Conservation (phyloP, 1,140 invertebrate genomes). For the Heterodera schachtii region DNA sequence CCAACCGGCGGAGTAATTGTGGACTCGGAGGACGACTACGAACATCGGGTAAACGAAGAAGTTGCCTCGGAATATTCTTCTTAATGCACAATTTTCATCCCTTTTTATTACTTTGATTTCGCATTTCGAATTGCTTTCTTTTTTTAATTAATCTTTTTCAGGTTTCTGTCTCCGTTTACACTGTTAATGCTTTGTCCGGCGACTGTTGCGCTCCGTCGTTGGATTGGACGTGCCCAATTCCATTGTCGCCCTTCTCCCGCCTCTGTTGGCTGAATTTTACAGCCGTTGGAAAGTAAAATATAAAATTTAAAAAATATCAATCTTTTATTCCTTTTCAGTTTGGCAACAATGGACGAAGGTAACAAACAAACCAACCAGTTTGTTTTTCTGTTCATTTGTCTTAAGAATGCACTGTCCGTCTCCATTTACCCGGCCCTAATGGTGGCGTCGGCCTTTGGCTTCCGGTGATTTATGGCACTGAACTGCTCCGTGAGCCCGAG, state of each 20-base stretch:
- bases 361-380: not conserved
- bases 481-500: slow-evolving; percentile 24
- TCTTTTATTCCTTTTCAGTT: not conserved
- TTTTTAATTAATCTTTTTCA: slow-evolving; percentile 15
- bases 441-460: slow-evolving; percentile 22
- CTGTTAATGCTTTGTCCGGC: slow-evolving; percentile 24
- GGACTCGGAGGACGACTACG: slow-evolving; percentile 32
- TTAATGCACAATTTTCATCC: not conserved
- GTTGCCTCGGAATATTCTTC: not conserved
- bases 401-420: slow-evolving; percentile 29
- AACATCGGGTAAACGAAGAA: slow-evolving; percentile 33
- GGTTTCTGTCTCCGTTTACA: slow-evolving; percentile 22
- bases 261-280: slow-evolving; percentile 34
- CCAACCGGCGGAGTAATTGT: slow-evolving; percentile 33
- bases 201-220: slow-evolving; percentile 18
- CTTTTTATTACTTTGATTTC: slow-evolving; percentile 2
- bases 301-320: not conserved
- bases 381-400: not conserved
- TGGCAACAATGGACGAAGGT: slow-evolving; percentile 33
- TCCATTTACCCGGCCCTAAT: slow-evolving; percentile 3
- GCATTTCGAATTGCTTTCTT: not conserved
- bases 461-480: slow-evolving; percentile 25
- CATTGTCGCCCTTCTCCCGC: slow-evolving; percentile 3
- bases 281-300: not conserved
- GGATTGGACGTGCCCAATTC: slow-evolving; percentile 19